Evolutionary conservation across 1,140 invertebrate genomes (phyloP), one percentile per base, ranked within the genome.

Genomic region (Lethrus apterus): DNA sequence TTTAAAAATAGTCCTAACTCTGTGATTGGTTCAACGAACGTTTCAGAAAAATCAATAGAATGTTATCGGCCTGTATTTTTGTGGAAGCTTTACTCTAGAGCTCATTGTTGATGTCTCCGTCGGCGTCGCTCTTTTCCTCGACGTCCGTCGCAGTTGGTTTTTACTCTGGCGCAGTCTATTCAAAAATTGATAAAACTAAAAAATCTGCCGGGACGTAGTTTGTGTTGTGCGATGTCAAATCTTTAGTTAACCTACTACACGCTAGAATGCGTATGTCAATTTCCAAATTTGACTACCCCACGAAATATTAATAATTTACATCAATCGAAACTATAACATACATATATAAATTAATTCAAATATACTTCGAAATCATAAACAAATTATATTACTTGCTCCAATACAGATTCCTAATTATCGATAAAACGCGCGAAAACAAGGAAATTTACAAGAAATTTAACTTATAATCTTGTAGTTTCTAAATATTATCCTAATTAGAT

Each of bases 1-100:
- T 67, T 67, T 65, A 65, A 67, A 67, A 67, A 67, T 67, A 67
- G 58, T 67, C 53, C 56, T 58, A 55, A 64, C 59, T 60, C 63
- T 65, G 56, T 65, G 62, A 67, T 67, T 67, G 65, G 65, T 65
- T 67, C 64, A 65, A 67, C 60, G 60, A 63, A 65, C 61, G 63
- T 65, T 65, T 62, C 56, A 46, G 59, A 67, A 67, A 67, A 67
- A 67, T 67, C 65, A 67, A 67, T 67, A 67, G 57, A 54, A 60
- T 60, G 64, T 64, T 63, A 66, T 65, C 61, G 51, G 62, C 52
- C 58, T 58, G 62, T 63, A 64, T 67, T 65, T 67, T 67, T 65
- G 60, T 60, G 51, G 51, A 59, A 60, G 50, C 57, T 50, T 54
- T 52, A 55, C 58, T 57, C 52, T 38, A 48, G 51, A 50, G 50